Conservation (phyloP, 2,797 vertebrate species). For the Hozukius guyotensis region DNA sequence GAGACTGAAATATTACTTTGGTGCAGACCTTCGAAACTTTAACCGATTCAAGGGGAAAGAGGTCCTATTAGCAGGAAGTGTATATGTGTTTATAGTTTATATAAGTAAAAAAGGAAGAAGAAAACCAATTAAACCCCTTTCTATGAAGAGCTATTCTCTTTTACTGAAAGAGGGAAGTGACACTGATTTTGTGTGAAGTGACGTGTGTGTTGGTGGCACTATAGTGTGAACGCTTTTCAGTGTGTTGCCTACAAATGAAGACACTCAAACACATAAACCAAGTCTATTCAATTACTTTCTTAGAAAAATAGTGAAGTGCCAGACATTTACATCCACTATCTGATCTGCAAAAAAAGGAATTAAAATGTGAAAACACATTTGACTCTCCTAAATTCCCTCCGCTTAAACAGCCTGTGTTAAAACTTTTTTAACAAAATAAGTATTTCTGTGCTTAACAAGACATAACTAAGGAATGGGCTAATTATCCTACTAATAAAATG, state of each 20-base stretch:
- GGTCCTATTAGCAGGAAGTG: background rate
- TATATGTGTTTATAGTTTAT: background rate
- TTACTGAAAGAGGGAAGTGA: slow-evolving; percentile 62
- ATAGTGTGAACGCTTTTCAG: background rate
- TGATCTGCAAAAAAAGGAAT: too few relatives aligned
- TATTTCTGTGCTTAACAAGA: too few relatives aligned
- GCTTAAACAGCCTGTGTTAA: too few relatives aligned
- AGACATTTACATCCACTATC: too few relatives aligned
- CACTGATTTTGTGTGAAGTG: slow-evolving; percentile 2
- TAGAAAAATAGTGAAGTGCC: too few relatives aligned
- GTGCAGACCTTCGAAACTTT: background rate
- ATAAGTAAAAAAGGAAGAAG: slow-evolving; percentile 29
- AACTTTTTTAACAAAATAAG: too few relatives aligned
- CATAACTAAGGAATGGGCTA: too few relatives aligned
- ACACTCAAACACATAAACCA: background rate
- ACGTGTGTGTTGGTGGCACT: background rate
- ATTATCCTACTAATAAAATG: too few relatives aligned
- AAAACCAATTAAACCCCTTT: slow-evolving; percentile 14
- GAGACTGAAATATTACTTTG: background rate
- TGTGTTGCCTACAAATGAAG: background rate
- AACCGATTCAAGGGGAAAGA: background rate
- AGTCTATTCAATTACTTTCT: too few relatives aligned
- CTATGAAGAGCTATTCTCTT: slow-evolving; percentile 28
- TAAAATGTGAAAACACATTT: too few relatives aligned
- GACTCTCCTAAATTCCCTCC: too few relatives aligned